Percentiles rank a stretch among this genome's conserved stretches.
Conservation (phyloP, 2,888 invertebrate genomes). For the Holacanthella duospinosa region DNA sequence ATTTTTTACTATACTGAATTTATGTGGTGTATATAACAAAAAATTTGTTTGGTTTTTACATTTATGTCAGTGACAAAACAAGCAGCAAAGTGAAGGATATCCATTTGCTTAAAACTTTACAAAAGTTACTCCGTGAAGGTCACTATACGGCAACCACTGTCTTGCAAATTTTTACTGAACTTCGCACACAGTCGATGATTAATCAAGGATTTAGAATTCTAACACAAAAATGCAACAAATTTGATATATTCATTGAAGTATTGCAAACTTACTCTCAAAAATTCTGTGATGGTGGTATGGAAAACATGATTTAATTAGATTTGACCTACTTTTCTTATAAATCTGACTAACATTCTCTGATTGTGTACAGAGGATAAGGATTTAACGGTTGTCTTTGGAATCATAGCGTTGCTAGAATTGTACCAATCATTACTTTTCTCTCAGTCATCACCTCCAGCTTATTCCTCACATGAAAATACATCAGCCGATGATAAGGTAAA, state of each 20-base stretch:
- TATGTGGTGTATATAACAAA: conserved; percentile 1
- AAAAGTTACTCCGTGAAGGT: conserved; percentile 34
- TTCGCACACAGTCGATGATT: conserved; percentile 38
- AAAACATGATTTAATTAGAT: background rate
- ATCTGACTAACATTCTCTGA: background rate
- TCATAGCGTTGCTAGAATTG: conserved; percentile 27
- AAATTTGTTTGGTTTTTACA: conserved; percentile 7
- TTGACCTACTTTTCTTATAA: background rate
- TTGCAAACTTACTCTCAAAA: conserved; percentile 24
- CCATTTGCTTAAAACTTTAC: conserved; percentile 64
- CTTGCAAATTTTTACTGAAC: conserved; percentile 37
- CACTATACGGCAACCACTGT: conserved; percentile 11
- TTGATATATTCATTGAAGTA: conserved; percentile 15
- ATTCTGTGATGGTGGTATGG: conserved; percentile 30
- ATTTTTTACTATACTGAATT: too few relatives aligned
- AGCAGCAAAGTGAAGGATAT: conserved; percentile 77
- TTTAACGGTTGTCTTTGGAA: conserved; percentile 23
- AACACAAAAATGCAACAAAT: conserved; percentile 26
- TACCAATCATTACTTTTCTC: conserved; percentile 22
- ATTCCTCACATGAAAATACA: conserved; percentile 13
- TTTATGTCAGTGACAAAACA: conserved; percentile 77
- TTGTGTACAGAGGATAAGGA: conserved; percentile 21
- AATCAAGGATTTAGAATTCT: conserved; percentile 38
- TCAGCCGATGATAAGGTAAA: background rate
- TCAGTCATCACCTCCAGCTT: conserved; percentile 25